Conservation (phyloP, 2,888 invertebrate genomes). For the Palloptera scutellata region DNA sequence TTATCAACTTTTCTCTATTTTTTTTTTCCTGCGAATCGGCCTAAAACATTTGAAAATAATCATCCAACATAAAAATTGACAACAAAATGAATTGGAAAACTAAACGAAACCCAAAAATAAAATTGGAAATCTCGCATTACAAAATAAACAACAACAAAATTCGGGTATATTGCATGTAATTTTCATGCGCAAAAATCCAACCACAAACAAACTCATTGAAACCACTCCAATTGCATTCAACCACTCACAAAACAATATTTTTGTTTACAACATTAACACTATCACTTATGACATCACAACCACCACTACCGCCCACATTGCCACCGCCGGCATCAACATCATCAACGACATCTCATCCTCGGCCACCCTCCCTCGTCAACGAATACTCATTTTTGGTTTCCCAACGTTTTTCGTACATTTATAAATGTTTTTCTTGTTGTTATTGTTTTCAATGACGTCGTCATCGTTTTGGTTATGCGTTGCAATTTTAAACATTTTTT, state of each 20-base stretch:
- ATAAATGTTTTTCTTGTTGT: constrained; percentile 17
- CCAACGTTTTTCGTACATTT: too few species aligned
- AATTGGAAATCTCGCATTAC: constrained; percentile 18
- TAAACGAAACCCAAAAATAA: constrained; percentile 6
- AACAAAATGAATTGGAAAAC: constrained; percentile 16
- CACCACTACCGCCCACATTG: not conserved
- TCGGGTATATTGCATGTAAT: constrained; percentile 15
- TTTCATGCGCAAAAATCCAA: constrained; percentile 22
- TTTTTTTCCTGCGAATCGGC: constrained; percentile 35
- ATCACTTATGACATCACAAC: not conserved
- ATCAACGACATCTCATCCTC: not conserved
- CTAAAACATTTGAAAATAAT: constrained; percentile 8
- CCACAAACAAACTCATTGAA: constrained; percentile 14
- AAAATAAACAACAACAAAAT: constrained; percentile 18
- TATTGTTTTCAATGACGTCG: constrained; percentile 49
- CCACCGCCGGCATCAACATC: constrained; percentile 41
- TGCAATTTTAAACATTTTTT: constrained; percentile 41
- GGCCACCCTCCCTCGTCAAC: not conserved
- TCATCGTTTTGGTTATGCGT: constrained; percentile 21
- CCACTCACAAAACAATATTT: constrained; percentile 24
- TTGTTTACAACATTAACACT: constrained; percentile 25
- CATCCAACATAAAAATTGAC: not conserved
- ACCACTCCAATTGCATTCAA: not conserved
- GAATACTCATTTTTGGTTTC: not conserved
- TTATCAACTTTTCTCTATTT: constrained; percentile 13